These are phyloP conservation scores for Nansenia antarctica DNA, from an alignment of 2,113 vertebrate genomes.

Conservation along the genomic window DNA sequence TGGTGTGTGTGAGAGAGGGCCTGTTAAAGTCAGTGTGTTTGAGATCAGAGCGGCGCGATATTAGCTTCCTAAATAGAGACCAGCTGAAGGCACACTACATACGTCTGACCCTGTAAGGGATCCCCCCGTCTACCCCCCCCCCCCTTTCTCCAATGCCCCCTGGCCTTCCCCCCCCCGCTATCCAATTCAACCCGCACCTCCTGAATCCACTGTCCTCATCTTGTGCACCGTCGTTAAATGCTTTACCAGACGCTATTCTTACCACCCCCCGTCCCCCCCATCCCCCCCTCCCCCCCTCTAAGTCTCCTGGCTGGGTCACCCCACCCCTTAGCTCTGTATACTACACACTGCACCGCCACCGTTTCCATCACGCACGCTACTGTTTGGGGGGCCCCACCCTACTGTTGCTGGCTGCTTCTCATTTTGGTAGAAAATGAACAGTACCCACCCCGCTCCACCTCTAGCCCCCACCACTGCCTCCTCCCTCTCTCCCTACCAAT, in stretches of 20 bases:
- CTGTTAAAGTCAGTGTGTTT: constrained; percentile 56
- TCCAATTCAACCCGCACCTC: too few relatives aligned
- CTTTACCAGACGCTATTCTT: constrained; percentile 58
- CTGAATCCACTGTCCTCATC: constrained; percentile 16
- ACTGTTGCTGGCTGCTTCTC: constrained; percentile 24
- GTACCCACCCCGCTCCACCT: background rate
- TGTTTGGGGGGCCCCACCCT: constrained; percentile 42
- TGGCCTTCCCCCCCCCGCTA: background rate
- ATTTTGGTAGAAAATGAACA: constrained; percentile 22
- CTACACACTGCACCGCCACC: constrained; percentile 24
- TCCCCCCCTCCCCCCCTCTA: background rate
- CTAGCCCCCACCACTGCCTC: background rate
- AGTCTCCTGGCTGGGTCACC: constrained; percentile 50
- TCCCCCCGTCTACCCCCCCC: constrained; percentile 13
- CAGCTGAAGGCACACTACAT: constrained; percentile 63
- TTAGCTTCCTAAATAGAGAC: constrained; percentile 67
- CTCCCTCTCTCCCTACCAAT: background rate
- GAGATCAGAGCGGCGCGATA: constrained; percentile 67
- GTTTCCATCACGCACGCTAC: constrained; percentile 59
- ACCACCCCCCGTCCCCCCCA: background rate
- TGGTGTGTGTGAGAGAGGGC: constrained; percentile 13
- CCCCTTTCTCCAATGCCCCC: constrained; percentile 4
- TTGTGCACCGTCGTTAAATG: constrained; percentile 43
- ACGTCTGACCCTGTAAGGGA: constrained; percentile 49
- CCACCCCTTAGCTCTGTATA: constrained; percentile 11